Evolutionary conservation across 2,113 vertebrate genomes (phyloP).

Genomic region (Puntigrus tetrazona): DNA sequence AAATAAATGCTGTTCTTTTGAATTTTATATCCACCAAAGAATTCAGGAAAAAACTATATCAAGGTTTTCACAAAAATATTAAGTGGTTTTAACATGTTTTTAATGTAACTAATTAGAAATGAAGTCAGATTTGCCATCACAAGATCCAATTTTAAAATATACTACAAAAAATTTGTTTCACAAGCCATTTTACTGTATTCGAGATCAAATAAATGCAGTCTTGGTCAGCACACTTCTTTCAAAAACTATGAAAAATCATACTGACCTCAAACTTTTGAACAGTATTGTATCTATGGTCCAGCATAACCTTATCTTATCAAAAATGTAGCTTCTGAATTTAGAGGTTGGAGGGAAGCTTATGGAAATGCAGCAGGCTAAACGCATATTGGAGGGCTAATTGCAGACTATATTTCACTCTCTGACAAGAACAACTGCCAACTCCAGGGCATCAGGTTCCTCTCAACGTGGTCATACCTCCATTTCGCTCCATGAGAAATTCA

Average conservation of each 20-base stretch:
- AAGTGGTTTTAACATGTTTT: too few species aligned
- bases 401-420: slow-evolving; percentile 54
- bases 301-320: neutral
- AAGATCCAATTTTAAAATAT: neutral
- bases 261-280: neutral
- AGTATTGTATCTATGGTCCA: neutral
- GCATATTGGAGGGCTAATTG: slow-evolving; percentile 32
- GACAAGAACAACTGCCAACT: slow-evolving; percentile 58
- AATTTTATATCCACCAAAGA: neutral
- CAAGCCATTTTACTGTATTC: neutral
- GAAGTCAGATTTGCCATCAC: neutral
- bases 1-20: neutral
- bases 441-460: slow-evolving; percentile 34
- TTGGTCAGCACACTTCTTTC: neutral
- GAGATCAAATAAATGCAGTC: neutral
- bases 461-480: slow-evolving; percentile 48
- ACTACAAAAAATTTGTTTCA: neutral
- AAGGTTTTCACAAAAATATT: neutral
- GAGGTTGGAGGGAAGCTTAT: neutral
- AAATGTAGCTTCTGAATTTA: neutral
- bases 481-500: slow-evolving; percentile 44
- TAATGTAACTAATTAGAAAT: too few species aligned
- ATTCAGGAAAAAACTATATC: neutral
- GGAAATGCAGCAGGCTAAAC: slow-evolving; percentile 7
- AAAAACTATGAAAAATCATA: neutral